These are phyloP conservation scores for Oenanthe melanoleuca DNA, from an alignment of 2,113 vertebrate genomes.

Conservation along the genomic window DNA sequence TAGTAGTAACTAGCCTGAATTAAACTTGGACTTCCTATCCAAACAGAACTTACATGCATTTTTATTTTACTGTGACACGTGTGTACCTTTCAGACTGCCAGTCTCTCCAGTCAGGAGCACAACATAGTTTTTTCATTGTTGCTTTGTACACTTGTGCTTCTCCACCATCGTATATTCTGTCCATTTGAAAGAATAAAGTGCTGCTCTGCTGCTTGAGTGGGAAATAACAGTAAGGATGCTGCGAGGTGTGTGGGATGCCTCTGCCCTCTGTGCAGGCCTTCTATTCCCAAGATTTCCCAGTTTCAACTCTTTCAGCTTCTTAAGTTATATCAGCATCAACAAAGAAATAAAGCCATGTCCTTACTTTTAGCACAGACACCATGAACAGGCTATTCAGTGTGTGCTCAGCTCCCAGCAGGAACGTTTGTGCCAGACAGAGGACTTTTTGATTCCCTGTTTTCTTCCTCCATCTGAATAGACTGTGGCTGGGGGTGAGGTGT, in stretches of 20 bases:
- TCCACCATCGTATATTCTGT: not conserved
- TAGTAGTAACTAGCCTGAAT: not conserved
- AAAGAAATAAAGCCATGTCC: slow-evolving; percentile 47
- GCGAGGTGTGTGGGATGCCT: fast-evolving
- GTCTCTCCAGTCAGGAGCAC: not conserved
- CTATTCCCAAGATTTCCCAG: not conserved
- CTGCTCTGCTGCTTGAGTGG: not conserved
- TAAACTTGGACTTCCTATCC: not conserved
- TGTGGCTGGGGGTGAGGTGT: not conserved
- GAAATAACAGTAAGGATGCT: not conserved
- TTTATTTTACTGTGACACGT: not conserved
- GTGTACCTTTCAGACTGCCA: not conserved
- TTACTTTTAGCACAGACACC: slow-evolving; percentile 47
- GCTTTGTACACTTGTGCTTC: not conserved
- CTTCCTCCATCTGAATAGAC: not conserved
- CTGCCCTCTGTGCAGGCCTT: fast-evolving
- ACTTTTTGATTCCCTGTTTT: slow-evolving; percentile 6
- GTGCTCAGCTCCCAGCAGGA: slow-evolving; percentile 24
- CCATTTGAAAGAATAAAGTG: not conserved
- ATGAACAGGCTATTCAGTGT: slow-evolving; percentile 20
- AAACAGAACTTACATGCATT: not conserved
- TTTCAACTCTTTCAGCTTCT: not conserved
- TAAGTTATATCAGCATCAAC: slow-evolving; percentile 38
- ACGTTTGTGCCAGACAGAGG: not conserved
- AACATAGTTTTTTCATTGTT: not conserved